These are phyloP conservation scores for Oscheius sp. DNA, from an alignment of 2,888 invertebrate species.

Conservation along the genomic window DNA sequence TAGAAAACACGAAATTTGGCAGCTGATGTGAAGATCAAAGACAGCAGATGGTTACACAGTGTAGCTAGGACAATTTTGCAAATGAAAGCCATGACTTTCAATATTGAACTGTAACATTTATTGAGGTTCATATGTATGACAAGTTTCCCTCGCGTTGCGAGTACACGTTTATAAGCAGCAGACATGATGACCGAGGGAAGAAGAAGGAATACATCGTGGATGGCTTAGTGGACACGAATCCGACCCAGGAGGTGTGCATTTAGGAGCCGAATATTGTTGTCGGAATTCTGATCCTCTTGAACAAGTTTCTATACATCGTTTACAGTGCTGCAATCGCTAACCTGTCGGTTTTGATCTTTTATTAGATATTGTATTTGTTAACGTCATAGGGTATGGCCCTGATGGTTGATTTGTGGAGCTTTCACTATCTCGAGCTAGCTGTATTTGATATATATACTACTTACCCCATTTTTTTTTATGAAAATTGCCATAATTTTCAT, in stretches of 20 bases:
- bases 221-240: constrained; percentile 53
- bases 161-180: constrained; percentile 30
- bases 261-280: constrained; percentile 35
- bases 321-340: neutral
- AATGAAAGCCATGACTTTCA: too few relatives aligned
- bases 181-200: constrained; percentile 24
- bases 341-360: neutral
- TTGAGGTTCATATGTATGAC: constrained; percentile 23
- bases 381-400: too few relatives aligned
- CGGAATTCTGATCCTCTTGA: constrained; percentile 41
- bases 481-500: neutral
- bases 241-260: constrained; percentile 48
- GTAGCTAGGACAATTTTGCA: too few relatives aligned
- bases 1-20: too few relatives aligned
- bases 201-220: constrained; percentile 26
- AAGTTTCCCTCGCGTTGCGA: constrained; percentile 26
- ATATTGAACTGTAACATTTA: constrained; percentile 13
- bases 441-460: neutral
- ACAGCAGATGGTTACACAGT: too few relatives aligned
- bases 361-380: neutral
- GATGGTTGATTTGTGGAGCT: neutral
- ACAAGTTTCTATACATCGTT: constrained; percentile 19
- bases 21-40: too few relatives aligned
- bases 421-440: neutral
- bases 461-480: constrained; percentile 8